These are phyloP conservation scores for Meriones unguiculatus DNA, from an alignment of 2,113 vertebrate genomes.

Conservation along the genomic window DNA sequence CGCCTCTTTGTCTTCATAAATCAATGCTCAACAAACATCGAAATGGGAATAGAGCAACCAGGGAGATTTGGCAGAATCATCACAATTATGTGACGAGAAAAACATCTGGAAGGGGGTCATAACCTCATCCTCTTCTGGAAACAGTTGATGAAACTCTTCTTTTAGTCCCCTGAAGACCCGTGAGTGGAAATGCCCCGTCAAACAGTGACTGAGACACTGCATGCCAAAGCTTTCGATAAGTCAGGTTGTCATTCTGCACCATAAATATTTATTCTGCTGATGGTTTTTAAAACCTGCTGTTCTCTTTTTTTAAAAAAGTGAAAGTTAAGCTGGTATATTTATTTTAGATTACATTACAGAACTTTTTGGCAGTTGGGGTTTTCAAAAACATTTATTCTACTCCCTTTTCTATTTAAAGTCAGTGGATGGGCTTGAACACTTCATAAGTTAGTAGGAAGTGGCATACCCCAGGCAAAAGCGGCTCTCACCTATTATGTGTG, in stretches of 20 bases:
- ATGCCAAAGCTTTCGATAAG: constrained; percentile 70
- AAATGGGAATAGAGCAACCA: constrained; percentile 65
- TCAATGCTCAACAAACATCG: constrained; percentile 69
- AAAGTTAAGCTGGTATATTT: constrained; percentile 76
- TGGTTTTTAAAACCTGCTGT: constrained; percentile 74
- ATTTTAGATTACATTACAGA: constrained; percentile 80
- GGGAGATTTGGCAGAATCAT: constrained; percentile 71
- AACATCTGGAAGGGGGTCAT: constrained; percentile 73
- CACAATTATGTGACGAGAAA: constrained; percentile 68
- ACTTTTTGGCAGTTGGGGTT: constrained; percentile 72
- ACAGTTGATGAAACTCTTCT: constrained; percentile 74
- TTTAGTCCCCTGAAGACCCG: constrained; percentile 73
- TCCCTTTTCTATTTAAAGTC: constrained; percentile 64
- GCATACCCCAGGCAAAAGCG: constrained; percentile 12
- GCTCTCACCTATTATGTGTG: background rate
- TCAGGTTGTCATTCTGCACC: constrained; percentile 75
- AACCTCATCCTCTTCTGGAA: constrained; percentile 75
- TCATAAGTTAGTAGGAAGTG: constrained; percentile 28
- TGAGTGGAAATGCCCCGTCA: constrained; percentile 69
- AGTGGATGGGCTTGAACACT: constrained; percentile 41
- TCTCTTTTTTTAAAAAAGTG: constrained; percentile 72
- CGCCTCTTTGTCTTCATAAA: constrained; percentile 71
- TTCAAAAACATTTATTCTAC: constrained; percentile 70
- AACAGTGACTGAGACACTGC: constrained; percentile 71
- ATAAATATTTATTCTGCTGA: constrained; percentile 81